A percentile compares a stretch with the other conserved stretches of the same genome.
phyloP scores from a whole-genome alignment of 2,113 vertebrate genomes.

The Podarcis raffonei region DNA sequence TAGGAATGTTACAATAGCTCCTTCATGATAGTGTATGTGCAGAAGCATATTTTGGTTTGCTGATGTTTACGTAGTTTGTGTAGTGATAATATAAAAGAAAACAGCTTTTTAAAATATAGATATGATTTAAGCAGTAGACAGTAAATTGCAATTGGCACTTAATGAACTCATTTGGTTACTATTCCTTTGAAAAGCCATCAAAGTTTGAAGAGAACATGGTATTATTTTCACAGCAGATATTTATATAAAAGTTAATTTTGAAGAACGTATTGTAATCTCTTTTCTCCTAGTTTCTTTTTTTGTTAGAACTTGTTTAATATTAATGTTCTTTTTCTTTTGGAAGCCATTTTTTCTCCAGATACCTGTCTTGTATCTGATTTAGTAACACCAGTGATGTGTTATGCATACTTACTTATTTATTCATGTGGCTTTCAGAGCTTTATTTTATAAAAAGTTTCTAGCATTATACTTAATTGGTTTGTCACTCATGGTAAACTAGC shows the following conservation, averaged over 20 bases:
- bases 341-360: constrained; percentile 51
- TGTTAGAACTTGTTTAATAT: constrained; percentile 49
- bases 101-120: constrained; percentile 31
- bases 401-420: constrained; percentile 71
- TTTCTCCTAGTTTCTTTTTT: constrained; percentile 37
- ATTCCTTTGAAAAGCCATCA: constrained; percentile 34
- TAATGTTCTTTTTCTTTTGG: constrained; percentile 38
- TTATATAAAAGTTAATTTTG: constrained; percentile 42
- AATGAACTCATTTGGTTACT: constrained; percentile 19
- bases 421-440: constrained; percentile 74
- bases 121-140: neutral
- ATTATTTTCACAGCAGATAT: constrained; percentile 47
- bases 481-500: constrained; percentile 76
- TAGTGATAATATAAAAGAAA: constrained; percentile 3
- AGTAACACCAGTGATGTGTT: constrained; percentile 62
- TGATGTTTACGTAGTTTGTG: neutral
- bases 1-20: neutral
- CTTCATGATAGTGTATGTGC: neutral
- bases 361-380: constrained; percentile 45
- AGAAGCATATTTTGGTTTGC: neutral
- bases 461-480: constrained; percentile 80
- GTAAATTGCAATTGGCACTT: constrained; percentile 29
- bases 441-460: constrained; percentile 73
- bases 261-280: constrained; percentile 24
- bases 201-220: constrained; percentile 31